These are phyloP conservation scores for Tragelaphus imberbis DNA, from an alignment of 2,113 vertebrate species.

Conservation along the genomic window DNA sequence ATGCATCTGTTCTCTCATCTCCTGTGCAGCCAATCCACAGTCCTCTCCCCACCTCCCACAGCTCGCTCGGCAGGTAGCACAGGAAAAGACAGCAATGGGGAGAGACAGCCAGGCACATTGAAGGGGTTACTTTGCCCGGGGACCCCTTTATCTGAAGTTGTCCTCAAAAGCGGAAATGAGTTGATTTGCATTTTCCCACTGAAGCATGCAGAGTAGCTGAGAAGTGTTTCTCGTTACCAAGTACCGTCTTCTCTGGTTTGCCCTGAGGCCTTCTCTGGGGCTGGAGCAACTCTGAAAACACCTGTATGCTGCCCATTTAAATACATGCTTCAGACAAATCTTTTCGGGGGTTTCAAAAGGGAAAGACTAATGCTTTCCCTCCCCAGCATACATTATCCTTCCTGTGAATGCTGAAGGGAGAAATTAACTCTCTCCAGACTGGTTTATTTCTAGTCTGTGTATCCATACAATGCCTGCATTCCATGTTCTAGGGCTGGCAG, in stretches of 20 bases:
- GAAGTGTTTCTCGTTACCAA: constrained; percentile 74
- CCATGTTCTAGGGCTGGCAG: neutral
- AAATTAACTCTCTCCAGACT: constrained; percentile 73
- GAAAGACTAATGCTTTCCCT: constrained; percentile 73
- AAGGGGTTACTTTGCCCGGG: constrained; percentile 76
- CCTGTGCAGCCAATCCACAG: neutral
- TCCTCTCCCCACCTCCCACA: neutral
- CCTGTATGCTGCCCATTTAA: constrained; percentile 81
- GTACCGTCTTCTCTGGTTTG: constrained; percentile 74
- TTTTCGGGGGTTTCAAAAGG: constrained; percentile 76
- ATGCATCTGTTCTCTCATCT: neutral
- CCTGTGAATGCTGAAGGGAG: constrained; percentile 55
- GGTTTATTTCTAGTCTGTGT: constrained; percentile 14
- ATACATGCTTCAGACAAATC: constrained; percentile 79
- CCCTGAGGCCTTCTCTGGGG: constrained; percentile 81
- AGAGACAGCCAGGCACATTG: constrained; percentile 51
- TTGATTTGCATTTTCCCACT: constrained; percentile 83
- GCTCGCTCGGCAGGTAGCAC: neutral
- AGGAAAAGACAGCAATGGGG: constrained; percentile 45
- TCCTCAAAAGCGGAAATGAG: constrained; percentile 79
- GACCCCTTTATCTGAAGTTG: constrained; percentile 77
- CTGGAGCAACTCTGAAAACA: constrained; percentile 80
- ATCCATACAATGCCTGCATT: neutral
- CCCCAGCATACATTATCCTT: constrained; percentile 67
- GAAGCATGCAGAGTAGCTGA: constrained; percentile 70